Conservation (phyloP, 2,797 vertebrate species). For the Microtus obscurus region DNA sequence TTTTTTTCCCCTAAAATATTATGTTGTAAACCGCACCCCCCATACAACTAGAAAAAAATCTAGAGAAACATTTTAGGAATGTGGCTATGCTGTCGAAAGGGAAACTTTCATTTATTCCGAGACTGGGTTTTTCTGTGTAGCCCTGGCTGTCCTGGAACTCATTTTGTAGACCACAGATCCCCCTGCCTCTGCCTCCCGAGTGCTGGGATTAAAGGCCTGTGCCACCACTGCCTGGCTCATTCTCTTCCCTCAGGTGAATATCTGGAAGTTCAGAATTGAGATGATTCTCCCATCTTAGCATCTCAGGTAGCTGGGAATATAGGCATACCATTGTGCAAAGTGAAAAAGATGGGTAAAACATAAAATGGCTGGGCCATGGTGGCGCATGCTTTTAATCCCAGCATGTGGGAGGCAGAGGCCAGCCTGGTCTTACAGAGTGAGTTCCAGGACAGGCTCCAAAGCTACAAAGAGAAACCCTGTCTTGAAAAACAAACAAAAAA, state of each 20-base stretch:
- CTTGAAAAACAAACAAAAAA: no score
- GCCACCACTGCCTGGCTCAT: not conserved
- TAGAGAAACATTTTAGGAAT: not conserved
- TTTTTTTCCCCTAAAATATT: not conserved
- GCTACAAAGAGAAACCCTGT: no score
- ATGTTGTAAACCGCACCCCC: no score
- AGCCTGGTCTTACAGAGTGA: no score
- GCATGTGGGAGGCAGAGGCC: no score
- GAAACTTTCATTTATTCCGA: not conserved
- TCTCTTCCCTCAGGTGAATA: not conserved
- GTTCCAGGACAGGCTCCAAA: no score
- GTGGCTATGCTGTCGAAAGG: not conserved
- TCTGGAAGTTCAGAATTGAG: not conserved
- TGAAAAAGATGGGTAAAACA: not conserved
- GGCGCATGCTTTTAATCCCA: no score
- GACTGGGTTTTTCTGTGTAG: not conserved
- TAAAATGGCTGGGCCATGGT: not conserved
- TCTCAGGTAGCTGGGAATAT: not conserved
- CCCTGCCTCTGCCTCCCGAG: not conserved
- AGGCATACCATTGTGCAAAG: not conserved
- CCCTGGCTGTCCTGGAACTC: not conserved
- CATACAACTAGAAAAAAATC: not conserved
- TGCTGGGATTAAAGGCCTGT: not conserved
- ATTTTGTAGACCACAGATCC: not conserved
- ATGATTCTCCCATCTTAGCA: no score